phyloP scores from a whole-genome alignment of 1,140 invertebrate genomes.

The Listronotus bonariensis region DNA sequence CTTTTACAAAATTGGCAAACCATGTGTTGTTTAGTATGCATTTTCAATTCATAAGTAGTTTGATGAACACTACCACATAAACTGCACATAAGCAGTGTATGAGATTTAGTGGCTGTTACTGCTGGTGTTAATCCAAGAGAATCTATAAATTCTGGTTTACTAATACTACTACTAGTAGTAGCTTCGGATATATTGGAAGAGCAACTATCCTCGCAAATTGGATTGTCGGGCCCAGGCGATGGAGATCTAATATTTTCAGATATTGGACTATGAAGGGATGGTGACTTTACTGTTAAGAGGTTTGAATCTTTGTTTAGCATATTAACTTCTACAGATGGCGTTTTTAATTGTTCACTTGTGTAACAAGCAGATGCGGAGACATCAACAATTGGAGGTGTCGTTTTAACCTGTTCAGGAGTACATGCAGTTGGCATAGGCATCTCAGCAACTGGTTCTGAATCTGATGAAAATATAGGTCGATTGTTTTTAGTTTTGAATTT shows the following conservation, averaged over 20 bases:
- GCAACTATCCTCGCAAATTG: background rate
- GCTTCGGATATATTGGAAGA: background rate
- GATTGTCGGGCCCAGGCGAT: background rate
- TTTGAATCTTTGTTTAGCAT: too few relatives aligned
- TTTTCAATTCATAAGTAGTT: constrained; percentile 29
- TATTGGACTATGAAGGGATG: background rate
- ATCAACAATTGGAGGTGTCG: too few relatives aligned
- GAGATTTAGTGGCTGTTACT: constrained; percentile 24
- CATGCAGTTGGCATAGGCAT: too few relatives aligned
- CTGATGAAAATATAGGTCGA: too few relatives aligned
- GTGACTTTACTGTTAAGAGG: background rate
- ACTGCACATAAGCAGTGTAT: constrained; percentile 22
- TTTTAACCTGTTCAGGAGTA: too few relatives aligned
- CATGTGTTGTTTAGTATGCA: constrained; percentile 33
- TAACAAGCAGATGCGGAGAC: too few relatives aligned
- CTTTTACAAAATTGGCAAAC: constrained; percentile 41
- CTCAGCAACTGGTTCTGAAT: too few relatives aligned
- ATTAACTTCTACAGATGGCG: too few relatives aligned
- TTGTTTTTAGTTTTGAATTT: too few relatives aligned
- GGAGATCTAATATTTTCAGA: background rate
- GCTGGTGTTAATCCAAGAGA: constrained; percentile 12
- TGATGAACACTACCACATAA: constrained; percentile 25
- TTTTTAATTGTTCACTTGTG: too few relatives aligned
- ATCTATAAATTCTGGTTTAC: constrained; percentile 4
- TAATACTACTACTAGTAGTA: background rate